Evolutionary conservation across 2,797 vertebrate genomes (phyloP), one percentile per base, ranked within the genome.

Genomic region (Acanthornis magna): DNA sequence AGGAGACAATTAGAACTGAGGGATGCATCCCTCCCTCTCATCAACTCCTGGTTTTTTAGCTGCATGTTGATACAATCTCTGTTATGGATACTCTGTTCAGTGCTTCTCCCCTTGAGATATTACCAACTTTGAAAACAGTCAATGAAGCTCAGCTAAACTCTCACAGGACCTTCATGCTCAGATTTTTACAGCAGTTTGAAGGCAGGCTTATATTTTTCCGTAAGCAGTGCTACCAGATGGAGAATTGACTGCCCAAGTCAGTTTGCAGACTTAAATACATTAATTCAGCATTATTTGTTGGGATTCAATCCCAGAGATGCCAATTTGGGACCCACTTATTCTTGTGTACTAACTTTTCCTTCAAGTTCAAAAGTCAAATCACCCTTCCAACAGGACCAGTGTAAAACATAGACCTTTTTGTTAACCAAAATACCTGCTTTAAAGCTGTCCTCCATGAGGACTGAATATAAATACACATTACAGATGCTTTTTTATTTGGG

Each of bases 381-480:
- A 18, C 40, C 29, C 13, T 68, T 68, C 32, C 43, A 20, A 73
- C 1, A 0, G 13, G 30, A 43, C 19, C 6, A 13, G 30, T 30
- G 11, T n/a, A 68, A 47, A 15, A 58, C 10, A 27, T 1, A 26
- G 11, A 16, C 7, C 21, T 87, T 21, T 43, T 47, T 0, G 0
- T 73, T 88, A 76, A 85, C 9, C 25, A 78, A 68, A 34, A 74
- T 10, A 66, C 7, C 12, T 47, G 12, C 18, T 86, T 50, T 57
- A 72, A 88, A 68, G 5, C 6, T 88, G 18, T 61, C 13, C 32
- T 85, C 53, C 47, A 36, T 36, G 43, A 65, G 22, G 23, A 16
- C 25, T 27, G 20, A 82, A 19, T 8, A 55, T 15, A 85, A 85
- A 79, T 6, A 51, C 5, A 18, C 23, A 83, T n/a, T 76, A 54